Evolutionary conservation across 2,113 vertebrate genomes (phyloP).

Genomic region (Nerophis ophidion): DNA sequence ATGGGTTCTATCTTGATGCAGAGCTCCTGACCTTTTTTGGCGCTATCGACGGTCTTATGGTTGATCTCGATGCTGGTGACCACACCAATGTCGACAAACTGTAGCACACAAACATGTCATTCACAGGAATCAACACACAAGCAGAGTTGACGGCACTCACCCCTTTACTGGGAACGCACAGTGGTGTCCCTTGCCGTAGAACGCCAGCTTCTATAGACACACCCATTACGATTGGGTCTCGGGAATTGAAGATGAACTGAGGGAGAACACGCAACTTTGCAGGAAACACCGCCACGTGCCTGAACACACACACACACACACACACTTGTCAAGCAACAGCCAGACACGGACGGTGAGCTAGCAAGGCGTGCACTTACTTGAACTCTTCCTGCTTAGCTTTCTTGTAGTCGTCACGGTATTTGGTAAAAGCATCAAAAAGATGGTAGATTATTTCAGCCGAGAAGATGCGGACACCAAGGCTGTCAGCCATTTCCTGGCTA

Average conservation of each 20-base stretch:
- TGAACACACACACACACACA: conserved; percentile 36
- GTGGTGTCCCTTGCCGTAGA: conserved; percentile 86
- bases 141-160: conserved; percentile 50
- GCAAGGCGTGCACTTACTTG: conserved; percentile 65
- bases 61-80: conserved; percentile 97
- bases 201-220: conserved; percentile 86
- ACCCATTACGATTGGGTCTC: conserved; percentile 96
- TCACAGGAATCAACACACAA: not conserved
- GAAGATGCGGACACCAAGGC: conserved; percentile 91
- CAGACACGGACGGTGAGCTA: not conserved
- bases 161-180: conserved; percentile 93
- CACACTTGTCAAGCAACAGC: not conserved
- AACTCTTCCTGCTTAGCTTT: conserved; percentile 98
- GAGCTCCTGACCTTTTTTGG: conserved; percentile 97
- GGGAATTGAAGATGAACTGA: conserved; percentile 98
- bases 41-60: conserved; percentile 87
- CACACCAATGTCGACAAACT: conserved; percentile 97
- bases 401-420: conserved; percentile 97
- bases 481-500: conserved; percentile 96
- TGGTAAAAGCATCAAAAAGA: conserved; percentile 96
- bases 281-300: conserved; percentile 92
- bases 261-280: conserved; percentile 91
- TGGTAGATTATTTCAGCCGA: conserved; percentile 98
- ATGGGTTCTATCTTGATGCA: conserved; percentile 97
- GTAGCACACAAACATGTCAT: not conserved